These are phyloP conservation scores for Pimpla rufipes DNA, from an alignment of 2,888 invertebrate species.

Conservation along the genomic window DNA sequence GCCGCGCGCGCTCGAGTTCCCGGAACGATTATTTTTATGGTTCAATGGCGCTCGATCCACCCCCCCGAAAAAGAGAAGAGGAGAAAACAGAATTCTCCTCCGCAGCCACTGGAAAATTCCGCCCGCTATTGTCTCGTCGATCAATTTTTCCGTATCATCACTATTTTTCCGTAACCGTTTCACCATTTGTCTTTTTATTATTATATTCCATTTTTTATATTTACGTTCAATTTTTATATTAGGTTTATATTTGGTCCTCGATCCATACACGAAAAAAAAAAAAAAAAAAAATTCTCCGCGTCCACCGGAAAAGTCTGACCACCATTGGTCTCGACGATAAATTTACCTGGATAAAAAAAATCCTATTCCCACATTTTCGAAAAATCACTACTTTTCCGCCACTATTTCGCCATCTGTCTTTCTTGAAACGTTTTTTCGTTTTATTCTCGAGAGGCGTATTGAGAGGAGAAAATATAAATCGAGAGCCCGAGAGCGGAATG, in stretches of 20 bases:
- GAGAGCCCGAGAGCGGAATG: conserved; percentile 18
- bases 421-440: background rate
- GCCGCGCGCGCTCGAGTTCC: background rate
- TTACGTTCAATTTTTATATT: too few relatives aligned
- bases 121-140: background rate
- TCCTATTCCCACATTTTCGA: too few relatives aligned
- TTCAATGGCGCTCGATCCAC: background rate
- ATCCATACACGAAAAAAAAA: too few relatives aligned
- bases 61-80: background rate
- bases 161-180: too few relatives aligned
- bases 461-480: conserved; percentile 12
- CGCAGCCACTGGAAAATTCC: background rate
- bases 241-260: too few relatives aligned
- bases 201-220: too few relatives aligned
- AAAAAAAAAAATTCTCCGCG: too few relatives aligned
- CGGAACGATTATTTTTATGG: conserved; percentile 45
- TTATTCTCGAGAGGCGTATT: background rate
- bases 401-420: background rate
- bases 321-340: too few relatives aligned
- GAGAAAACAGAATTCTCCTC: background rate
- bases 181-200: too few relatives aligned
- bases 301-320: too few relatives aligned
- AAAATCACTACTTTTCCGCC: too few relatives aligned
- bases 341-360: too few relatives aligned
- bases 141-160: conserved; percentile 18